Evolutionary conservation across 1,140 invertebrate species (phyloP).

Genomic region (Dendrolimus punctatus): DNA sequence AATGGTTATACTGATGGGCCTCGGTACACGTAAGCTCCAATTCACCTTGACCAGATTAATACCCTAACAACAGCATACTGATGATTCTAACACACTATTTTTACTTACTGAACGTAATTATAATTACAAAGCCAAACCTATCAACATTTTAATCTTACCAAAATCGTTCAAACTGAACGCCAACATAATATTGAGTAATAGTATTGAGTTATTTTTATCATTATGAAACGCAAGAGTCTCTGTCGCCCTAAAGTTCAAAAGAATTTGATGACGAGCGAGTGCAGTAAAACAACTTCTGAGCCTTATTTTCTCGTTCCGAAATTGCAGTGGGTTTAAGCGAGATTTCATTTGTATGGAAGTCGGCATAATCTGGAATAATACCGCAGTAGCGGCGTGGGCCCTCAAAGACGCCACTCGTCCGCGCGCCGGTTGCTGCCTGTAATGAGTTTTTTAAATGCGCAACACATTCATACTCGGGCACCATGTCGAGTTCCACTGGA

Average conservation of each 20-base stretch:
- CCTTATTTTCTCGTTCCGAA: slow-evolving; percentile 69
- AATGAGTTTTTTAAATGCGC: slow-evolving; percentile 68
- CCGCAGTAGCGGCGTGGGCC: slow-evolving; percentile 62
- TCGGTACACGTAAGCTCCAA: slow-evolving; percentile 31
- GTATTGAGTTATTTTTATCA: no score
- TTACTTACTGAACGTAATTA: no score
- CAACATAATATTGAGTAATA: no score
- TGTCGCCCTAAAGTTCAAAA: slow-evolving; percentile 42
- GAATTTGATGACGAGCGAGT: slow-evolving; percentile 59
- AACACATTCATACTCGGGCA: slow-evolving; percentile 53
- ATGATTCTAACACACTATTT: no score
- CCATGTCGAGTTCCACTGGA: slow-evolving; percentile 42
- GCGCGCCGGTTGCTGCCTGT: slow-evolving; percentile 59
- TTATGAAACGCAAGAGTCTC: slow-evolving; percentile 15
- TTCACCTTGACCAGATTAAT: slow-evolving; percentile 32
- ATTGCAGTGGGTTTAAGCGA: slow-evolving; percentile 69
- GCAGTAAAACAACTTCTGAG: slow-evolving; percentile 66
- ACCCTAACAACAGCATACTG: slow-evolving; percentile 17
- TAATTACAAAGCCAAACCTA: no score
- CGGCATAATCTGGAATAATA: slow-evolving; percentile 70
- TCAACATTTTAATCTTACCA: no score
- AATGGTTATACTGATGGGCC: slow-evolving; percentile 46
- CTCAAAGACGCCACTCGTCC: slow-evolving; percentile 70
- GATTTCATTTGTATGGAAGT: slow-evolving; percentile 71
- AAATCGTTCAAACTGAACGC: no score